Evolutionary conservation across 23 tunicate genomes (phyloP).

Genomic region (Corella eumyota): DNA sequence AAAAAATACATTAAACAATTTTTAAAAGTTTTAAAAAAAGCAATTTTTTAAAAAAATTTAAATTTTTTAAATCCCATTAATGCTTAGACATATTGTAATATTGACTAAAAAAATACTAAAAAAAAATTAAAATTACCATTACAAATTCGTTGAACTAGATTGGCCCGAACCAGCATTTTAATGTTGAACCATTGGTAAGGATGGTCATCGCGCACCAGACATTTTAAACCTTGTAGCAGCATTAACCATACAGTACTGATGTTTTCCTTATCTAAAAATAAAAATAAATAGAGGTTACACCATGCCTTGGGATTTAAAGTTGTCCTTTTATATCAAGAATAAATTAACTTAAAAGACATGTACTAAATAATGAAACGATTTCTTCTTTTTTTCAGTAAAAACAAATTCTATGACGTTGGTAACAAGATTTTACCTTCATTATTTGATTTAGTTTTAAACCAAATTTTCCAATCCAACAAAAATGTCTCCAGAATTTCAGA

Average conservation of each 20-base stretch:
- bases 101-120: too few species aligned
- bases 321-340: too few species aligned
- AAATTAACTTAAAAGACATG: too few species aligned
- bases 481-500: constrained; percentile 39
- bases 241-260: constrained; percentile 62
- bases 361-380: background rate
- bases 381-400: too few species aligned
- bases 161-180: constrained; percentile 44
- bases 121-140: constrained; percentile 32
- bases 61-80: background rate
- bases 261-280: constrained; percentile 29
- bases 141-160: constrained; percentile 36
- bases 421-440: constrained; percentile 30
- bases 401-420: too few species aligned
- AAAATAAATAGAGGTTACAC: background rate
- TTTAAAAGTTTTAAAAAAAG: background rate
- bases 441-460: constrained; percentile 64
- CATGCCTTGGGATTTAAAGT: background rate
- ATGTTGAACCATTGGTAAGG: constrained; percentile 85
- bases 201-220: constrained; percentile 52
- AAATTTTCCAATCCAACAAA: constrained; percentile 75
- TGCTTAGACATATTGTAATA: too few species aligned
- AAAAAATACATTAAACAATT: background rate
- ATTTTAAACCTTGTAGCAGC: constrained; percentile 46
- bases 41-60: background rate